phyloP scores from a whole-genome alignment of 2,797 vertebrate genomes.

The Poeciliopsis presidionis region DNA sequence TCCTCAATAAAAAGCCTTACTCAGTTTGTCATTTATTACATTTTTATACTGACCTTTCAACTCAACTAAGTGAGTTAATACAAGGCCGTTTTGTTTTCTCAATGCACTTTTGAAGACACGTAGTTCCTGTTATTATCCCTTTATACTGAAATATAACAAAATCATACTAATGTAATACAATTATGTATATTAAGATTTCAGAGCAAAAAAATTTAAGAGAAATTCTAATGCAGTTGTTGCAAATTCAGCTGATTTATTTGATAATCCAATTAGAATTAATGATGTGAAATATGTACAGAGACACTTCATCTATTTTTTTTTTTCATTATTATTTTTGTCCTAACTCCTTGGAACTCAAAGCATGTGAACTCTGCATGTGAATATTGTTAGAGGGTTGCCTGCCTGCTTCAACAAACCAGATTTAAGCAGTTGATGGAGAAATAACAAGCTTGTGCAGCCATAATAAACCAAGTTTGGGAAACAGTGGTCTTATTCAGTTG shows the following conservation, averaged over 20 bases:
- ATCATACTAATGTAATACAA: not conserved
- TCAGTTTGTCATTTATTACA: not conserved
- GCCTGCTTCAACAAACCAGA: not conserved
- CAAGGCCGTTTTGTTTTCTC: not conserved
- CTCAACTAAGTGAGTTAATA: not conserved
- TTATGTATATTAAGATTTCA: not conserved
- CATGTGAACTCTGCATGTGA: not conserved
- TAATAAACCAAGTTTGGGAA: not conserved
- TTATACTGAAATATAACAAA: not conserved
- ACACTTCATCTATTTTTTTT: not conserved
- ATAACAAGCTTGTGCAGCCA: not conserved
- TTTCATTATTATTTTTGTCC: not conserved
- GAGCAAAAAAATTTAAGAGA: not conserved
- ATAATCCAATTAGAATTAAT: not conserved
- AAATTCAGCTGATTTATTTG: not conserved
- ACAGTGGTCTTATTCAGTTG: not conserved
- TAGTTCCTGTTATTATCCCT: not conserved
- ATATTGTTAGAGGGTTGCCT: not conserved
- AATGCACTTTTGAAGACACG: not conserved
- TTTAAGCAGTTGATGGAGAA: not conserved
- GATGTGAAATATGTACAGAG: not conserved
- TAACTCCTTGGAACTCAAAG: not conserved
- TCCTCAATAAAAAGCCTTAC: conserved; percentile 10
- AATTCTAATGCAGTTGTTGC: not conserved
- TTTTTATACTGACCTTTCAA: not conserved